Percentiles rank a stretch among this genome's conserved stretches.
phyloP scores from a whole-genome alignment of 2,113 vertebrate species.

The Gallinago undulata region DNA sequence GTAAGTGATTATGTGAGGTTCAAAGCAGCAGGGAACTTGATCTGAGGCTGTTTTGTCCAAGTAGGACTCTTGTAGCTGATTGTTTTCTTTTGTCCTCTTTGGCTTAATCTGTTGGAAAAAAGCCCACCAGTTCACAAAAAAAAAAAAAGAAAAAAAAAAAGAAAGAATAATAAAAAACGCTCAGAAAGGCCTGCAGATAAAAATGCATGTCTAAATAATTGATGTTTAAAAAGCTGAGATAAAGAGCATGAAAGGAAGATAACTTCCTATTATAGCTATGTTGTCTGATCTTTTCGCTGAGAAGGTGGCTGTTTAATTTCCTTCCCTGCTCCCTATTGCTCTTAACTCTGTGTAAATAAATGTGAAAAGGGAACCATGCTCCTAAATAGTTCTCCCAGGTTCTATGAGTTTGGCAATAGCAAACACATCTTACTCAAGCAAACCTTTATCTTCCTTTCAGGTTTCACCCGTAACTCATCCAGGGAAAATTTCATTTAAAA shows the following conservation, averaged over 20 bases:
- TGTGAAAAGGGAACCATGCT: not conserved
- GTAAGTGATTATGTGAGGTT: not conserved
- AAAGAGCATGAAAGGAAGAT: not conserved
- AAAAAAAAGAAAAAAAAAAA: not conserved
- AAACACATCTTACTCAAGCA: not conserved
- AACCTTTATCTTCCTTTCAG: not conserved
- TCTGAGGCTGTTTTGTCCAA: constrained; percentile 7
- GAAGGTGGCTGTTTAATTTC: not conserved
- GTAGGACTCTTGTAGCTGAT: not conserved
- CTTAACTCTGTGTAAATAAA: not conserved
- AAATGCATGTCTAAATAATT: not conserved
- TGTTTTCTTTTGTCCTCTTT: not conserved
- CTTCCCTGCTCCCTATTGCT: not conserved
- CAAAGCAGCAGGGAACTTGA: not conserved
- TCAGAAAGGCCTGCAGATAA: constrained; percentile 25
- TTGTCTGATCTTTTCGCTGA: constrained; percentile 9
- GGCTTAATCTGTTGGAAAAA: not conserved
- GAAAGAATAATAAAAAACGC: not conserved
- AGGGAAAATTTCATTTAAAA: not conserved
- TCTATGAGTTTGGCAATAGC: not conserved
- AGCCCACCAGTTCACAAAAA: not conserved
- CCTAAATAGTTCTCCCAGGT: not conserved
- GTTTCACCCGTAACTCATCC: not conserved
- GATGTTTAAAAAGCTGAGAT: not conserved
- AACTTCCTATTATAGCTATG: not conserved